Evolutionary conservation across 2,888 invertebrate genomes (phyloP), one percentile per base, ranked within the genome.

Genomic region (Trichogramma dendrolimi): DNA sequence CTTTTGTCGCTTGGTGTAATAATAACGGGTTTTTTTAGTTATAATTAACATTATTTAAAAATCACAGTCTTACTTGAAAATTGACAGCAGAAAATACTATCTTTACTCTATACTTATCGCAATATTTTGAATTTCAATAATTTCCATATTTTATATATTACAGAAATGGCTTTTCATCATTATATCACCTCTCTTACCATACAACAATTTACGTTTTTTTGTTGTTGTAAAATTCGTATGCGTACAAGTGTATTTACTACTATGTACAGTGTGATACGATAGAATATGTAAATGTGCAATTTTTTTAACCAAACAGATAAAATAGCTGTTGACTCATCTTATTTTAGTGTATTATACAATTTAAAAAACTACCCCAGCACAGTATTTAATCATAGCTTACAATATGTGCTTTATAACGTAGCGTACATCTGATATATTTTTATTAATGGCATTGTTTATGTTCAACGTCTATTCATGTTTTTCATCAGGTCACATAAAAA

Each of bases 31-130:
- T 62, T 51, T 51, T 51, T 71, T 77, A 76, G 74, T 72, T 76
- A 77, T 72, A 74, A 71, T 74, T 76, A 75, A 72, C 75, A 75
- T 27, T 76, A 76, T 76, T 78, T 75, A 77, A 77, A 78, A 78
- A 78, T 78, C 78, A 78, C 78, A 78, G 78, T 78, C 78, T 78
- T 78, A 77, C 76, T 78, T 77, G 76, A 78, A 78, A 78, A 78
- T 77, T 78, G 78, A 78, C 78, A 77, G 76, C 78, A 76, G 77
- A 78, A 78, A 78, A 78, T 76, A 77, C 77, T 77, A 78, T 77
- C 77, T 75, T 73, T 76, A 75, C 68, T 74, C 75, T 76, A 78
- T 74, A 71, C 67, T 61, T 61, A 57, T 66, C 63, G 62, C 62
- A 62, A 64, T 67, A 64, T 67, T 64, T 64, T 62, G 50, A 64